These are phyloP conservation scores for Thymelicus lineola DNA, from an alignment of 2,888 invertebrate species.

Conservation along the genomic window DNA sequence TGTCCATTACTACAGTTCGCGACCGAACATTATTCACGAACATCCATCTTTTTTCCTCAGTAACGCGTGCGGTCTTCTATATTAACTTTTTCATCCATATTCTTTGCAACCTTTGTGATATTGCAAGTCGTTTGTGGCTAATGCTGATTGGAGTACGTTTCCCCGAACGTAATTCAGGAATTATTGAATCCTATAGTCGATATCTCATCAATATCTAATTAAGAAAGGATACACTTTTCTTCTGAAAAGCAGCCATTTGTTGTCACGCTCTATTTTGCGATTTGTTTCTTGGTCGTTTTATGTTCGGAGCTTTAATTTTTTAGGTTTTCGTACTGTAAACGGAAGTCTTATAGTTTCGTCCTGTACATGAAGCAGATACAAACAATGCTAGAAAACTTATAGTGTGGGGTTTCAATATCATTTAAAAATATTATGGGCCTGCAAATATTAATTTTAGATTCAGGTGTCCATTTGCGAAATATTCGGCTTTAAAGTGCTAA, in stretches of 20 bases:
- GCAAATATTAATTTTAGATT: too few relatives aligned
- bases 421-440: too few relatives aligned
- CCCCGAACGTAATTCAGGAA: background rate
- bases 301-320: too few relatives aligned
- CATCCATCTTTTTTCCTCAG: slow-evolving; percentile 79
- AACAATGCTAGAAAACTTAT: too few relatives aligned
- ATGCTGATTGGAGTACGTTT: slow-evolving; percentile 10
- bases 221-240: background rate
- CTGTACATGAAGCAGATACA: too few relatives aligned
- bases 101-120: slow-evolving; percentile 62
- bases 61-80: slow-evolving; percentile 68
- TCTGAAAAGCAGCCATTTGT: background rate
- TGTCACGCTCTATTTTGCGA: background rate
- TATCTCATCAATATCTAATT: slow-evolving; percentile 4
- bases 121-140: slow-evolving; percentile 48
- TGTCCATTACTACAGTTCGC: slow-evolving; percentile 84
- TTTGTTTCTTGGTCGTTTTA: background rate
- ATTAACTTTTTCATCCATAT: slow-evolving; percentile 81
- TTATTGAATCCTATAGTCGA: background rate
- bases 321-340: too few relatives aligned
- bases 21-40: slow-evolving; percentile 82
- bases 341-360: too few relatives aligned
- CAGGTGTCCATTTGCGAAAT: too few relatives aligned
- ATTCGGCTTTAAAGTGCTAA: too few relatives aligned
- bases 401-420: too few relatives aligned